Evolutionary conservation across 2,113 vertebrate species (phyloP).

Genomic region (Oxyura jamaicensis): DNA sequence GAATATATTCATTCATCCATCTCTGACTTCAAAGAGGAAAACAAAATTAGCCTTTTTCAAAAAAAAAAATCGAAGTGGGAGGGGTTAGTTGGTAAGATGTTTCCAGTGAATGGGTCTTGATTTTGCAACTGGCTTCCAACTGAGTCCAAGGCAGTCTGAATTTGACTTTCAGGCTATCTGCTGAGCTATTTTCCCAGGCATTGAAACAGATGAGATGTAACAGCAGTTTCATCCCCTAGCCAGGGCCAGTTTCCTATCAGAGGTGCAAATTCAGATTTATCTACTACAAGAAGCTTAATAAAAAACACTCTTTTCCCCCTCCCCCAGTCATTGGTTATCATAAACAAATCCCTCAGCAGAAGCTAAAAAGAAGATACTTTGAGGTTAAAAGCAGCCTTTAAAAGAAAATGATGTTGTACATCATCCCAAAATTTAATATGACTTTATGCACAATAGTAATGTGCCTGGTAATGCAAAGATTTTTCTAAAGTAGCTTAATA

Average conservation of each 20-base stretch:
- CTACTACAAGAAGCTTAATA: constrained; percentile 63
- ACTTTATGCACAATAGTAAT: constrained; percentile 82
- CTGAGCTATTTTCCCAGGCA: constrained; percentile 46
- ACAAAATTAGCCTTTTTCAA: constrained; percentile 19
- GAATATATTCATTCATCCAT: background rate
- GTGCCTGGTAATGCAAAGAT: constrained; percentile 80
- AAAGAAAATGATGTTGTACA: constrained; percentile 79
- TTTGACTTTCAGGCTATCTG: constrained; percentile 42
- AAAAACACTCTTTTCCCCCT: constrained; percentile 48
- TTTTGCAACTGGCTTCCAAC: constrained; percentile 42
- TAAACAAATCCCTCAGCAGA: constrained; percentile 71
- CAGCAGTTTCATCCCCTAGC: background rate
- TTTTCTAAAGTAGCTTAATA: constrained; percentile 83
- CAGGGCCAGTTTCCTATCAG: constrained; percentile 58
- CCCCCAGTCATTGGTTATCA: constrained; percentile 56
- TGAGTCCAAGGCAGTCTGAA: background rate
- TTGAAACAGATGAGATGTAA: constrained; percentile 47
- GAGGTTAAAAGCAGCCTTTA: constrained; percentile 78
- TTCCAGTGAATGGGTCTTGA: constrained; percentile 35
- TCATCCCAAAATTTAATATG: constrained; percentile 83
- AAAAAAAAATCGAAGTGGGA: background rate
- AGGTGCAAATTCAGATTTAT: constrained; percentile 69
- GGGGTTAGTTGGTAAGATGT: constrained; percentile 3
- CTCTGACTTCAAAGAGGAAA: constrained; percentile 6
- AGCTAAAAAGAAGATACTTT: constrained; percentile 70